Base-by-base conservation (phyloP, 2,888 invertebrate species). In the Limnephilus marmoratus region DNA sequence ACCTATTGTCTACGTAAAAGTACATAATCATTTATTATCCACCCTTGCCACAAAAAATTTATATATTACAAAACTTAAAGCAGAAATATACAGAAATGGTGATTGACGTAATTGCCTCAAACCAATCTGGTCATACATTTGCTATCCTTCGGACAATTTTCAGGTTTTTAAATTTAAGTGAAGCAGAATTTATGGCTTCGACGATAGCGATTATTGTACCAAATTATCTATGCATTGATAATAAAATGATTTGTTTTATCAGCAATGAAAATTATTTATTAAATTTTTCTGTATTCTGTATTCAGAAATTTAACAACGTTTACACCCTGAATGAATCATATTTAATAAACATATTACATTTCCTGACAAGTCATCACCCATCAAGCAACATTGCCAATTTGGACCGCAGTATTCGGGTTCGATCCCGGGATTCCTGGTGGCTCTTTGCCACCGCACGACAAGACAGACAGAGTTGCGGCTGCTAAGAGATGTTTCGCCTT, bases 351-450 rank as follows among this genome's bases (percentile, higher is more conserved):
- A 24, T 24, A 7, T 68, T 18, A 12, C 2, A 45, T 68, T 68
- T 68, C 68, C 31, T 15, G 34, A 82, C 34, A 0, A 7, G 18
- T 34, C 34, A 82, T 31, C 82, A 82, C 31, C 31, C 31, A 29
- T 29, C 81, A 82, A 3, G 82, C 82, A 34, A 31, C 29, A n/a
- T 82, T 82, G 82, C n/a, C 53, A 85, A 68, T 90, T 85, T 53
- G 18, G 0, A 87, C 87, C 87, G 87, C 87, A 87, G 87, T 87
- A 87, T 87, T 87, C 12, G 68, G 87, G 87, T 87, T 87, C 87
- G 68, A 87, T 53, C 87, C 24, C 37, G 31, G 87, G 87, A 53
- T 87, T 87, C 87, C 87, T 87, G 68, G 87, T 24, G 68, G 87
- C 68, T 87, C 31, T 68, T 18, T 37, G 53, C 87, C 9, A 87